A percentile compares a stretch with the other conserved stretches of the same genome.
Conservation (phyloP, 1,140 invertebrate species). For the Amphibalanus amphitrite region DNA sequence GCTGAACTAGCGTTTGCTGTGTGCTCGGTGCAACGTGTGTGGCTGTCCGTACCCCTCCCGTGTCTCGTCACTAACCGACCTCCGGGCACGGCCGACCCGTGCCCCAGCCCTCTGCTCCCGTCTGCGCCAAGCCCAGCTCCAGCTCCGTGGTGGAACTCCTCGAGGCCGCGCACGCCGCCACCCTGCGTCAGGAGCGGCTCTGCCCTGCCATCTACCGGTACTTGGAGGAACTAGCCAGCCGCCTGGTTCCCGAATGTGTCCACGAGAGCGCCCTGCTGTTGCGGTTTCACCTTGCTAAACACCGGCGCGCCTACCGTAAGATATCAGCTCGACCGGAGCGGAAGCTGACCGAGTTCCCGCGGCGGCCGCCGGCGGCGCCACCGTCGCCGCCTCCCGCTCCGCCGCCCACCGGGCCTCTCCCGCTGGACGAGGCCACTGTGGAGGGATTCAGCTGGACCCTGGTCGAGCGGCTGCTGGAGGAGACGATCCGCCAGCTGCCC, state of each 20-base stretch:
- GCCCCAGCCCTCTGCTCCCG: neutral
- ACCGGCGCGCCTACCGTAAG: slow-evolving; percentile 10
- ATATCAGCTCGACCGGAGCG: slow-evolving; percentile 11
- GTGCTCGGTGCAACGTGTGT: too few species aligned
- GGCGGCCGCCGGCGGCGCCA: neutral
- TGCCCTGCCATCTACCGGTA: slow-evolving; percentile 4
- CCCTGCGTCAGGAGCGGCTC: neutral
- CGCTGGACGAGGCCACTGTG: slow-evolving; percentile 15
- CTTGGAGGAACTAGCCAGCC: neutral
- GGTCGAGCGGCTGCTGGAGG: slow-evolving; percentile 15
- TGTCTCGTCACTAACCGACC: neutral
- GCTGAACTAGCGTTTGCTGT: too few species aligned
- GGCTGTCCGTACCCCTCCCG: too few species aligned
- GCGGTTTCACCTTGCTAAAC: neutral
- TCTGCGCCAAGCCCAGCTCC: neutral
- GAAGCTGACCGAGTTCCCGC: slow-evolving; percentile 8
- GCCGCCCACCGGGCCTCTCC: neutral
- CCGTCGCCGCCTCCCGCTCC: neutral
- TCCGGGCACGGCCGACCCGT: neutral
- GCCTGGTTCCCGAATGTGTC: neutral
- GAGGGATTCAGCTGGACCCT: slow-evolving; percentile 16
- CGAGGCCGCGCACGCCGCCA: neutral
- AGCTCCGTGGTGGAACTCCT: neutral
- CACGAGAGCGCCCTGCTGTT: neutral
- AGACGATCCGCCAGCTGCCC: slow-evolving; percentile 4